Percentiles rank a stretch among this genome's conserved stretches.
Evolutionary conservation across 2,888 invertebrate genomes (phyloP).

Genomic region (Tachystola acroxantha): DNA sequence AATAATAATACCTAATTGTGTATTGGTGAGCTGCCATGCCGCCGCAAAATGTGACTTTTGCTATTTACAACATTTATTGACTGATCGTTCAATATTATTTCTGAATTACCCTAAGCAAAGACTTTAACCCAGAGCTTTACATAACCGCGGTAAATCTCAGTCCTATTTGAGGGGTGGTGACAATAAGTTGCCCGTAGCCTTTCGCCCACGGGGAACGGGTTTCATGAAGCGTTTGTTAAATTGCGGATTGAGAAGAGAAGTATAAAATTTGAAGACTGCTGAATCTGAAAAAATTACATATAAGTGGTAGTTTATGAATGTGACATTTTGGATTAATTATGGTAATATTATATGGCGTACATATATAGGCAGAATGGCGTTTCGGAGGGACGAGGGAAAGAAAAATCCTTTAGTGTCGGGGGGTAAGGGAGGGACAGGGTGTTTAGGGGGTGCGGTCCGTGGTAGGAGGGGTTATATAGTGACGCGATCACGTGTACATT

Average conservation of each 20-base stretch:
- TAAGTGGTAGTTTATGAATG: no score
- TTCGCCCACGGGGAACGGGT: constrained; percentile 61
- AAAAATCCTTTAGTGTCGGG: constrained; percentile 63
- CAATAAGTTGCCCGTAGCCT: constrained; percentile 29
- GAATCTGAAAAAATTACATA: no score
- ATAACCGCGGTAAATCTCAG: constrained; percentile 12
- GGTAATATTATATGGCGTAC: constrained; percentile 4
- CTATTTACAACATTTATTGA: no score
- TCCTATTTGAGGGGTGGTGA: constrained; percentile 15
- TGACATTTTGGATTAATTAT: no score
- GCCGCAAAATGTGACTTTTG: no score
- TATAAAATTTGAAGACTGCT: no score
- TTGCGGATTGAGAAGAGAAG: constrained; percentile 11
- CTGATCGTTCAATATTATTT: no score
- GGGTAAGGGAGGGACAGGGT: constrained; percentile 49
- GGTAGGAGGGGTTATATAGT: constrained; percentile 73
- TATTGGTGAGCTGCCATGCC: no score
- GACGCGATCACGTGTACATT: constrained; percentile 77
- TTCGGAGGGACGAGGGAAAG: constrained; percentile 40
- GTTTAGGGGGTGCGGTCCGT: constrained; percentile 61
- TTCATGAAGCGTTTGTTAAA: constrained; percentile 34
- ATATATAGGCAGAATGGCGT: constrained; percentile 20
- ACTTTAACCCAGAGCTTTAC: no score
- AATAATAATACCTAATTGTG: no score
- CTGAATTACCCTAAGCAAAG: no score